phyloP scores from a whole-genome alignment of 2,113 vertebrate genomes.

The Apodemus sylvaticus region DNA sequence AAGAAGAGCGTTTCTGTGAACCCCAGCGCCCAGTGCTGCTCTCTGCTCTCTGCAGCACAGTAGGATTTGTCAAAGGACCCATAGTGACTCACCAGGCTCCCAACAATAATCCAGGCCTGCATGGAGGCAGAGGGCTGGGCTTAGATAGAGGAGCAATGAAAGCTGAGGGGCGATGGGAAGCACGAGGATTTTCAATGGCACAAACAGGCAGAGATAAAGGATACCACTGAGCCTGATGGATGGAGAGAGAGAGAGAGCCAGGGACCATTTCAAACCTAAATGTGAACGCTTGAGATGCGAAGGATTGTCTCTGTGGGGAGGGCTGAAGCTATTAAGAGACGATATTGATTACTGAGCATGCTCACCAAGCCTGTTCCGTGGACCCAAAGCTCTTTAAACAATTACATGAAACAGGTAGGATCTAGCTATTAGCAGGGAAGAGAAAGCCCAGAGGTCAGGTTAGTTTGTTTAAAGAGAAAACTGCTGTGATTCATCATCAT shows the following conservation, averaged over 20 bases:
- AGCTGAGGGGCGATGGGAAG: background rate
- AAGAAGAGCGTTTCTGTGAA: background rate
- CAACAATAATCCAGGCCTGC: background rate
- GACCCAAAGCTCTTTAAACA: conserved; percentile 65
- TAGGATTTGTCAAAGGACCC: background rate
- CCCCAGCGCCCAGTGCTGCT: background rate
- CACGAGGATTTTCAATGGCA: background rate
- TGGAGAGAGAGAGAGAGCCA: conserved; percentile 11
- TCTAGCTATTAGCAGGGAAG: conserved; percentile 64
- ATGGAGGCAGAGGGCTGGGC: background rate
- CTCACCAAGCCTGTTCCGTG: background rate
- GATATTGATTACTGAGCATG: conserved; percentile 53
- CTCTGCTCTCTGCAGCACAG: background rate
- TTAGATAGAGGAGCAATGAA: background rate
- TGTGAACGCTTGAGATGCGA: background rate
- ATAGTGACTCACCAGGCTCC: background rate
- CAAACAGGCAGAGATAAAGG: background rate
- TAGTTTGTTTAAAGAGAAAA: conserved; percentile 67
- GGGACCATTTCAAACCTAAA: background rate
- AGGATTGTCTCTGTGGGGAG: background rate
- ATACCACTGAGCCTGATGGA: background rate
- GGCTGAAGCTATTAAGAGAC: conserved; percentile 26
- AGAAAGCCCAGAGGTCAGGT: conserved; percentile 60
- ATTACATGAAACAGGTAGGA: conserved; percentile 49
- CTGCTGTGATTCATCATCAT: conserved; percentile 66